phyloP scores from a whole-genome alignment of 1,140 invertebrate species.

The Oryctes rhinoceros region DNA sequence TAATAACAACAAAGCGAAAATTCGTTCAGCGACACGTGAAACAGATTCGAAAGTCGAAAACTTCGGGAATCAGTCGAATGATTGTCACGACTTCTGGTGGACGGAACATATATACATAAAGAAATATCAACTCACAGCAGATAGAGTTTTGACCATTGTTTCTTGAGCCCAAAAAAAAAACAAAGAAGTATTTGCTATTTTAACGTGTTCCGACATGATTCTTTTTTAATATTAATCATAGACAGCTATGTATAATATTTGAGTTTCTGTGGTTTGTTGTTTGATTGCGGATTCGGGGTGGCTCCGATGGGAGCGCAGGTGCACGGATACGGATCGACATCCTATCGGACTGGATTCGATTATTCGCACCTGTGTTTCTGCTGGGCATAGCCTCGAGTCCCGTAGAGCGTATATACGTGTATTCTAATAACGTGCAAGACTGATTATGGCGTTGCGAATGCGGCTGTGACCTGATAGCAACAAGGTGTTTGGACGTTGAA shows the following conservation, averaged over 20 bases:
- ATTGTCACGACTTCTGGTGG: slow-evolving; percentile 23
- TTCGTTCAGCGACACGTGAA: slow-evolving; percentile 24
- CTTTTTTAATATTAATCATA: slow-evolving; percentile 38
- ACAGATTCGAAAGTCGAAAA: slow-evolving; percentile 3
- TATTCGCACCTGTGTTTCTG: not conserved
- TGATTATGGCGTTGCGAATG: slow-evolving; percentile 37
- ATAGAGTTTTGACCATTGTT: slow-evolving; percentile 25
- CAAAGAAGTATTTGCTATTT: slow-evolving; percentile 8
- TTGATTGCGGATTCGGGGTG: slow-evolving; percentile 26
- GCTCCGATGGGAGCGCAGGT: not conserved
- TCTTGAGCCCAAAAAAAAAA: not conserved
- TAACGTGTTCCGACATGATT: slow-evolving; percentile 36
- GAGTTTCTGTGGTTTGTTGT: slow-evolving; percentile 41
- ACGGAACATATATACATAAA: slow-evolving; percentile 18
- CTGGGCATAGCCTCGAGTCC: not conserved
- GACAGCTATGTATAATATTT: slow-evolving; percentile 41
- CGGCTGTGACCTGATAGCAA: slow-evolving; percentile 39
- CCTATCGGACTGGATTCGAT: not conserved
- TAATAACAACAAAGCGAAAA: slow-evolving; percentile 33
- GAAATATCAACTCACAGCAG: slow-evolving; percentile 30
- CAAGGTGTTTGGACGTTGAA: slow-evolving; percentile 29
- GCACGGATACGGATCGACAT: not conserved
- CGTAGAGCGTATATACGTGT: slow-evolving; percentile 24
- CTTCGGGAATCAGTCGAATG: not conserved
- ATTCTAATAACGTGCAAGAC: slow-evolving; percentile 38